These are phyloP conservation scores for Prietella phreatophila DNA, from an alignment of 2,113 vertebrate genomes.

Conservation along the genomic window DNA sequence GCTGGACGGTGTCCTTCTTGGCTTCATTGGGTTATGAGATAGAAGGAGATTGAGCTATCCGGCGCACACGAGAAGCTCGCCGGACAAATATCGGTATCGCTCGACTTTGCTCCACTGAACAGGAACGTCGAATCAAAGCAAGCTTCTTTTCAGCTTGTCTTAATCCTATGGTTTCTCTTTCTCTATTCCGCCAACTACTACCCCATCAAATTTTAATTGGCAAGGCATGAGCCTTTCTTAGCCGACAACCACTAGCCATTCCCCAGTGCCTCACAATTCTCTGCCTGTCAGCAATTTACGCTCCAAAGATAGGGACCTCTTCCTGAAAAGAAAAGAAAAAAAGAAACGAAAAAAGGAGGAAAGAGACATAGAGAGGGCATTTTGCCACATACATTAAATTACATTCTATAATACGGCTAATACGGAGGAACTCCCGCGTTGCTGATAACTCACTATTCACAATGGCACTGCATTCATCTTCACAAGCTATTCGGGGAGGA, in stretches of 20 bases:
- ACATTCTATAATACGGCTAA: conserved; percentile 26
- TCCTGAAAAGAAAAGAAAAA: conserved; percentile 25
- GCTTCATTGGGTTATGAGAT: conserved; percentile 15
- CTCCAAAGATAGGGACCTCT: conserved; percentile 52
- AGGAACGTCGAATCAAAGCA: conserved; percentile 20
- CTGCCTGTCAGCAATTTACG: conserved; percentile 58
- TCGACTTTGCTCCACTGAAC: conserved; percentile 9
- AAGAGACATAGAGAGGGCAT: conserved; percentile 15
- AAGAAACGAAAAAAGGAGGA: not conserved
- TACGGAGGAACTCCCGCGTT: conserved; percentile 23
- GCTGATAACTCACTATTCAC: conserved; percentile 45
- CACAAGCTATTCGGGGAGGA: conserved; percentile 16
- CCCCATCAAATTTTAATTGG: conserved; percentile 51
- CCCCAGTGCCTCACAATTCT: conserved; percentile 47
- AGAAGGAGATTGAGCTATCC: conserved; percentile 24
- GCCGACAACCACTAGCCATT: conserved; percentile 33
- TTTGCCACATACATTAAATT: conserved; percentile 17
- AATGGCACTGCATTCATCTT: conserved; percentile 44
- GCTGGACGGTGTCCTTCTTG: not conserved
- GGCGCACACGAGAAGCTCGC: not conserved
- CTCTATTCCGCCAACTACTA: conserved; percentile 13
- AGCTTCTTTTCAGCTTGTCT: conserved; percentile 19
- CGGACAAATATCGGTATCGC: conserved; percentile 28
- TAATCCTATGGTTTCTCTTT: conserved; percentile 2
- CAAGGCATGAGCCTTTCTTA: conserved; percentile 42